Conservation (phyloP, 2,797 vertebrate genomes). For the Amniataba percoides region DNA sequence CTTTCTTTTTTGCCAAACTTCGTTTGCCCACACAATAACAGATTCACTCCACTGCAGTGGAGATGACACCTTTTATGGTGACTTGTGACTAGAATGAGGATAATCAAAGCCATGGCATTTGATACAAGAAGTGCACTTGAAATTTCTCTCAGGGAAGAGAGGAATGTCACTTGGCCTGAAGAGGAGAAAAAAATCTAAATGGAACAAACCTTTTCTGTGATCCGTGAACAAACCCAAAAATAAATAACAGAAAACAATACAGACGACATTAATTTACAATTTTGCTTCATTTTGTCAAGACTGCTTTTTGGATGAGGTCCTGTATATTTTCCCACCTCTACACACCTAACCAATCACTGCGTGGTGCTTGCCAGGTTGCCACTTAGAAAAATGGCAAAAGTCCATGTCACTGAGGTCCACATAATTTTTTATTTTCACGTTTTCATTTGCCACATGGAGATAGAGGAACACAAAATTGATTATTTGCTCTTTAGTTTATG, state of each 20-base stretch:
- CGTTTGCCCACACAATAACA: not conserved
- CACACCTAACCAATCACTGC: not conserved
- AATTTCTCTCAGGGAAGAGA: not conserved
- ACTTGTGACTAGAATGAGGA: not conserved
- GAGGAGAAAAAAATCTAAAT: not conserved
- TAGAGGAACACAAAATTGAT: too few species aligned
- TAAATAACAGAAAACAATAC: not conserved
- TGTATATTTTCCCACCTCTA: not conserved
- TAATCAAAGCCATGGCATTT: conserved; percentile 9
- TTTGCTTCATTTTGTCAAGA: not conserved
- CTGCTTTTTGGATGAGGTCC: not conserved
- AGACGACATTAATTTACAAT: not conserved
- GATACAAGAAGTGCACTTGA: not conserved
- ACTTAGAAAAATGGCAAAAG: not conserved
- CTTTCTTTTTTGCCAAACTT: too few species aligned
- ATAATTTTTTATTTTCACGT: too few species aligned
- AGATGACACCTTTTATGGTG: not conserved
- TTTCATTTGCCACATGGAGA: too few species aligned
- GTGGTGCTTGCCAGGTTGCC: not conserved
- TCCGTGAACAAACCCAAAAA: not conserved
- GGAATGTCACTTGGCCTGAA: not conserved
- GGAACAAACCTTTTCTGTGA: not conserved
- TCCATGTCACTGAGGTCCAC: not conserved
- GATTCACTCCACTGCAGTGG: not conserved
- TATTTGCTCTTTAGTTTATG: too few species aligned